phyloP scores from a whole-genome alignment of 2,797 vertebrate species.

The Clarias laeviceps region DNA sequence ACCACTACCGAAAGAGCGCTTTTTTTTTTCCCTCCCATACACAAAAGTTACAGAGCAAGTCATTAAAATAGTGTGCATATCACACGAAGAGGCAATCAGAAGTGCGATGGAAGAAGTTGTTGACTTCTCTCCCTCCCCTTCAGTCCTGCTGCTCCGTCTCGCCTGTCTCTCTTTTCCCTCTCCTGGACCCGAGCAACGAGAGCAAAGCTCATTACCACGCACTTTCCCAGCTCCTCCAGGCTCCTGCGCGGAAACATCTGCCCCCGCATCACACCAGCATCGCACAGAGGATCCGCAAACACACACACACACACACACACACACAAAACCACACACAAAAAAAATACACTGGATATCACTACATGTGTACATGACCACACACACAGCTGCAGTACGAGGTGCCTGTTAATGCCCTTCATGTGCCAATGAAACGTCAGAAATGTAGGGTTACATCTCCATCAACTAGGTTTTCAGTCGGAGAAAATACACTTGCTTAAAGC shows the following conservation, averaged over 20 bases:
- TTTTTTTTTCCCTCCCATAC: constrained; percentile 36
- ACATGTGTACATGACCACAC: constrained; percentile 17
- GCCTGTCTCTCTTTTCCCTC: constrained; percentile 49
- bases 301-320: constrained; percentile 25
- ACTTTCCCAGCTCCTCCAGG: constrained; percentile 59
- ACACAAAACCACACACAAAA: constrained; percentile 11
- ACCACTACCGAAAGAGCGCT: constrained; percentile 20
- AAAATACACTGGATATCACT: neutral
- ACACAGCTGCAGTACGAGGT: constrained; percentile 34
- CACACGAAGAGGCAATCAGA: constrained; percentile 52
- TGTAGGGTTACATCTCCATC: neutral
- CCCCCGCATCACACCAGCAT: constrained; percentile 56
- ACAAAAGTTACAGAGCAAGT: constrained; percentile 47
- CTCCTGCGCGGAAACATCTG: constrained; percentile 56
- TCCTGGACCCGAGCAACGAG: constrained; percentile 52
- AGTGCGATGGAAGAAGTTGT: constrained; percentile 54
- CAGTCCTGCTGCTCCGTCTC: constrained; percentile 49
- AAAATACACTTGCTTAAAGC: neutral
- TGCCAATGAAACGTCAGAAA: constrained; percentile 8
- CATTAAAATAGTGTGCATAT: constrained; percentile 48
- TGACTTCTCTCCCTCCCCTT: constrained; percentile 46
- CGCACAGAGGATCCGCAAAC: constrained; percentile 44
- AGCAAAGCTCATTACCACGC: constrained; percentile 62
- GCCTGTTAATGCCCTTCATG: constrained; percentile 28
- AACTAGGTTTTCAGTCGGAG: neutral